Base-by-base conservation (phyloP, 2,797 vertebrate genomes). In the Nannoperca australis region DNA sequence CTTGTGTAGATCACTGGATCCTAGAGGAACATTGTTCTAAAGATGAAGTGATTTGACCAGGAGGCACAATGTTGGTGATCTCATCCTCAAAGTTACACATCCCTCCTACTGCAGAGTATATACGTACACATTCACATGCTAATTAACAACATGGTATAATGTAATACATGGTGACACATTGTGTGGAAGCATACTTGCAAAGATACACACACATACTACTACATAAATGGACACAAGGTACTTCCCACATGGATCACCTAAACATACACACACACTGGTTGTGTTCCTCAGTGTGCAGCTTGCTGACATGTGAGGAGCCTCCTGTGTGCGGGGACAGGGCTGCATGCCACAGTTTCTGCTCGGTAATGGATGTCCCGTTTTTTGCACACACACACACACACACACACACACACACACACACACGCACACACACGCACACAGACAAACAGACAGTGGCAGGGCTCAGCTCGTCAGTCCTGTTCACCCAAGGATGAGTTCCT, bases 401-500 rank as follows among this genome's bases (percentile, higher is more conserved):
- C 27, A 61, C 24, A n/a, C n/a, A n/a, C n/a, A 83, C 45, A 72
- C 12, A 61, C n/a, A 70, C 45, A 77, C 76, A 83, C 45, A 72
- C 10, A 74, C 3, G 61, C 30, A 70, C 3, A 73, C 14, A 64
- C 49, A 62, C 7, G 71, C 32, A 64, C 36, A 82, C 63, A 76
- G 27, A 84, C 64, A 85, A 70, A 86, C 77, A 89, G 89, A 90
- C 77, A 89, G 90, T 58, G 88, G 75, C 45, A 42, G 62, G 58
- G 74, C 84, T 90, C 79, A 80, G 88, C 84, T 88, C 2, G 51
- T 63, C 83, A 30, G 78, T 86, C 85, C 85, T 84, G 92, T 94
- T 88, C 78, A 89, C 81, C 76, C 88, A 82, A 95, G 91, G 91
- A 95, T 88, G 93, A 94, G 95, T 94, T 96, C 95, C 92, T 89